Conservation (phyloP, 2,888 invertebrate genomes). For the Tetanocera ferruginea region DNA sequence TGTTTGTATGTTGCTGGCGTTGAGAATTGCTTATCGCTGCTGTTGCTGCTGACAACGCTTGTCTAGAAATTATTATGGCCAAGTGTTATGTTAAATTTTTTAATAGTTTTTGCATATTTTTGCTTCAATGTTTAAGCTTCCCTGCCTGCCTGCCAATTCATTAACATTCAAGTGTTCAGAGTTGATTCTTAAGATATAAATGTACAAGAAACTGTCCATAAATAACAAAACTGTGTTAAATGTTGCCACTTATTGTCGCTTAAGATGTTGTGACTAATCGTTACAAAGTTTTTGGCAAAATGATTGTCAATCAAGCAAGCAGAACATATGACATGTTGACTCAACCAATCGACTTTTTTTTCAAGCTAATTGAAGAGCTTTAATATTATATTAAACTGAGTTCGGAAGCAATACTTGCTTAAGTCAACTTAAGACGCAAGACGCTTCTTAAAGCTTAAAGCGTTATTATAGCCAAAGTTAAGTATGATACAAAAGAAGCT, state of each 20-base stretch:
- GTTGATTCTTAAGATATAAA: not conserved
- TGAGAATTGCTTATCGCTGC: not conserved
- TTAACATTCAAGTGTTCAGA: no score
- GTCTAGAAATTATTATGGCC: constrained; percentile 4
- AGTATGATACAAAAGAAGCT: no score
- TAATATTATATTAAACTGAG: no score
- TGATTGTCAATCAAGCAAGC: not conserved
- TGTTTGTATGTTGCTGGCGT: constrained; percentile 7
- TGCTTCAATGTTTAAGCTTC: not conserved
- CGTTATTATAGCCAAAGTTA: no score
- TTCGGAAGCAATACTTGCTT: no score
- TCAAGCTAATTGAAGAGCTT: no score
- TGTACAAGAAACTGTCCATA: constrained; percentile 50
- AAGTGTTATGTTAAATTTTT: not conserved
- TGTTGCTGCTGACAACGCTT: constrained; percentile 20
- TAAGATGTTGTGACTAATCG: constrained; percentile 19
- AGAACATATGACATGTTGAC: not conserved
- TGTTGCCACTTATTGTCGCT: constrained; percentile 37
- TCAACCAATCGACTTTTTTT: not conserved
- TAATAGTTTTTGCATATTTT: not conserved
- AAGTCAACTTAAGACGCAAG: no score
- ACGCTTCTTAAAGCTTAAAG: no score
- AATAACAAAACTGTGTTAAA: constrained; percentile 64
- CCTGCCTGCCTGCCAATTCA: not conserved
- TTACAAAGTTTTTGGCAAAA: not conserved